Evolutionary conservation across 1,140 invertebrate species (phyloP).

Genomic region (Amyelois transitella): DNA sequence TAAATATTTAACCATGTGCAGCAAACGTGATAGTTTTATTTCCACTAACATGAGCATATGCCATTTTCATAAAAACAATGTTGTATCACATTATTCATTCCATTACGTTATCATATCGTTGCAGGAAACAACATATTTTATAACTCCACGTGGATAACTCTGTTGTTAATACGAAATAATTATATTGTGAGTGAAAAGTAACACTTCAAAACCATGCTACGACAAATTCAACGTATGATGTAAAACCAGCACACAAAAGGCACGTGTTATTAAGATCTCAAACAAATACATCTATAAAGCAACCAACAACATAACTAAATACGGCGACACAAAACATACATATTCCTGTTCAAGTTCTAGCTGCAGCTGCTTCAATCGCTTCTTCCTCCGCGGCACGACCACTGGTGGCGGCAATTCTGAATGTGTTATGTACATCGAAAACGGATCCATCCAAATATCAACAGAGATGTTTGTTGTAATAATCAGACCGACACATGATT

Average conservation of each 20-base stretch:
- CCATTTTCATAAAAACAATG: background rate
- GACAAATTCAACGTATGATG: background rate
- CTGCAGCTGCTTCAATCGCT: conserved; percentile 62
- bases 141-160: background rate
- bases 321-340: conserved; percentile 34
- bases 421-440: conserved; percentile 62
- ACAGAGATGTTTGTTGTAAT: conserved; percentile 6
- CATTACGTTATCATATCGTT: background rate
- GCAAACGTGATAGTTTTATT: background rate
- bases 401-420: conserved; percentile 59
- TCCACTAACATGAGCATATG: background rate
- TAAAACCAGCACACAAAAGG: conserved; percentile 11
- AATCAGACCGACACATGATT: conserved; percentile 16
- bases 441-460: conserved; percentile 51
- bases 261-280: conserved; percentile 12
- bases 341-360: conserved; percentile 41
- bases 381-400: conserved; percentile 65
- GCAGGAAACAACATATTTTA: background rate
- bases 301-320: background rate
- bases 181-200: background rate
- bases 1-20: background rate
- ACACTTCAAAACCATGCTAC: background rate
- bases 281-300: conserved; percentile 11
- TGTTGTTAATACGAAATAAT: background rate
- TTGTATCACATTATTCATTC: background rate